Evolutionary conservation across 2,113 vertebrate species (phyloP), one percentile per base, ranked within the genome.

Genomic region (Salminus brasiliensis): DNA sequence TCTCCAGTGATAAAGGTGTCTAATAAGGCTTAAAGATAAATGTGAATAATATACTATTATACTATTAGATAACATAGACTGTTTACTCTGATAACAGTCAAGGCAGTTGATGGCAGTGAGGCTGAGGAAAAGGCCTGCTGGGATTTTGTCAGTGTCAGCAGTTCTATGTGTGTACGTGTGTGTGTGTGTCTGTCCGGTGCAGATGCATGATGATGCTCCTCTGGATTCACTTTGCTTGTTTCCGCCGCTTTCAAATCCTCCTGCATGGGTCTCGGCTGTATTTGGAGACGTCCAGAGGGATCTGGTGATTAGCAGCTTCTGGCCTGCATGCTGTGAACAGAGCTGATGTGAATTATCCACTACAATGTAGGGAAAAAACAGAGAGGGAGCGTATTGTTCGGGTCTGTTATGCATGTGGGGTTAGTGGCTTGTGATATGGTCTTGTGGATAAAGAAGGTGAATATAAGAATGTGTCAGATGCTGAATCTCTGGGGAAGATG

Each of bases 161-260:
- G 29, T 21, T 34, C 7, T 30, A 16, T 25, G 2, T 32, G 25
- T 52, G 11, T 12, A 10, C 25, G 25, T 32, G 9, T 30, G 12
- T 43, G 29, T 68, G 60, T 5, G 23, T 57, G 63, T 27, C 0
- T 68, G 84, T 80, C 16, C 47, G 85, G 85, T 27, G 80, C 88
- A 85, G 85, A 90, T 87, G 89, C 89, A 83, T 79, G 81, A 25
- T 27, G 10, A 55, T 77, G 77, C 74, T 65, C 81, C 79, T 87
- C 85, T 86, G 84, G 80, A 84, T 78, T 79, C 73, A 80, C 83
- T 88, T 88, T 88, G 81, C 86, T 83, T 72, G 72, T 90, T 89
- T 88, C 86, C 84, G 73, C 81, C 84, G 75, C 65, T 11, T 82
- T 89, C 87, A 90, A 85, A 87, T 89, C 89, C 85, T 87, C 88